Evolutionary conservation across 37 sponge, comb jelly and placozoan species (phyloP).

Genomic region (Agelas oroides): DNA sequence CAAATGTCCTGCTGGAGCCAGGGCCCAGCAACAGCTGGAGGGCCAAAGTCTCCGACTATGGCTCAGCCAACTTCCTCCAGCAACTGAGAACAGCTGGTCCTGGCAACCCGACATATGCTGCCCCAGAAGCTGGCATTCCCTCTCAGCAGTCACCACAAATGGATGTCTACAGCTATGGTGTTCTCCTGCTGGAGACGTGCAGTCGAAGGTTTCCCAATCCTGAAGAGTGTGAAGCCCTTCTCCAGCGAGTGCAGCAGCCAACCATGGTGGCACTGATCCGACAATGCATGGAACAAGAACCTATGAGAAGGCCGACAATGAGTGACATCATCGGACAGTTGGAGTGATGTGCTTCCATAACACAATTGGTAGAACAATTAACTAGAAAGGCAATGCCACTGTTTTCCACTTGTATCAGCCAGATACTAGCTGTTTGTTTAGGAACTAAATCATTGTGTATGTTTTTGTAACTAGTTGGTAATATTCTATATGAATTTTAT

Average conservation of each 20-base stretch:
- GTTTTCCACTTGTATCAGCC: too few relatives aligned
- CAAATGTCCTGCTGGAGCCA: constrained; percentile 70
- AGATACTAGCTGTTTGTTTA: too few relatives aligned
- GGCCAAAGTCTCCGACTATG: constrained; percentile 80
- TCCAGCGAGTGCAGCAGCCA: neutral
- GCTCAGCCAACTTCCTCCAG: constrained; percentile 61
- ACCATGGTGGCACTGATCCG: neutral
- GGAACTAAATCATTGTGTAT: too few relatives aligned
- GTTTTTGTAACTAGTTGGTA: too few relatives aligned
- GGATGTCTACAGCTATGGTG: constrained; percentile 51
- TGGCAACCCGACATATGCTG: constrained; percentile 13
- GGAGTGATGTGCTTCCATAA: too few relatives aligned
- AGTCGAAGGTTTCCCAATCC: neutral
- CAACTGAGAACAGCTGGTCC: constrained; percentile 3
- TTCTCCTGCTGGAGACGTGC: constrained; percentile 37
- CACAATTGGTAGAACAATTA: too few relatives aligned
- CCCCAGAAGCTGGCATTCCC: constrained; percentile 47
- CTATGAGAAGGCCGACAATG: neutral
- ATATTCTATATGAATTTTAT: too few relatives aligned
- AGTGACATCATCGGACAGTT: neutral
- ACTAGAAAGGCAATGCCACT: too few relatives aligned
- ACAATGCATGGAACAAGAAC: constrained; percentile 8
- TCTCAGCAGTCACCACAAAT: constrained; percentile 55
- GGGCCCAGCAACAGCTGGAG: constrained; percentile 31
- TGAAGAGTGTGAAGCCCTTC: neutral